These are phyloP conservation scores for Polymixis flavicincta DNA, from an alignment of 2,888 invertebrate genomes.

Conservation along the genomic window DNA sequence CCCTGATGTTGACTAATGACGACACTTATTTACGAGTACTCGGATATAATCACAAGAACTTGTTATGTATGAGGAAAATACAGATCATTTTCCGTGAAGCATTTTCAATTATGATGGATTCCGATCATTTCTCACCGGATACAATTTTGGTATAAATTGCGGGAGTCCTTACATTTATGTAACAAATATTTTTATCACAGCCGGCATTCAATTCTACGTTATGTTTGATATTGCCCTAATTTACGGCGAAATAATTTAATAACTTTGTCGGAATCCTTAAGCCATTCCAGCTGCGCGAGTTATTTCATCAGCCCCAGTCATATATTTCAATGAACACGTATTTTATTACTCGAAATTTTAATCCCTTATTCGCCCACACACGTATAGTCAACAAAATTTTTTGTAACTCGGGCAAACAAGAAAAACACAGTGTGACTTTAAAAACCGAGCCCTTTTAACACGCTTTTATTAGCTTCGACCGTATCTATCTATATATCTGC, in stretches of 20 bases:
- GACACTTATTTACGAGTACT: conserved; percentile 19
- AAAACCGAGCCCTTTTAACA: not conserved
- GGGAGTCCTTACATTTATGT: conserved; percentile 2
- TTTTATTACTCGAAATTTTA: conserved; percentile 50
- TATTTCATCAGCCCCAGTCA: conserved; percentile 43
- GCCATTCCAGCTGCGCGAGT: conserved; percentile 40
- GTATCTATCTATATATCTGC: no score
- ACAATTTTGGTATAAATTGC: conserved; percentile 26
- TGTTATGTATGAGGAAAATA: conserved; percentile 24
- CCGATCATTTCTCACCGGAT: conserved; percentile 25
- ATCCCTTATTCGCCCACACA: conserved; percentile 27
- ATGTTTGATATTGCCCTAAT: conserved; percentile 35
- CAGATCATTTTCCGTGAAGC: conserved; percentile 23
- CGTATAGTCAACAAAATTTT: conserved; percentile 5
- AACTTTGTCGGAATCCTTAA: conserved; percentile 45
- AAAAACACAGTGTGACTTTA: not conserved
- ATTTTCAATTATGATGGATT: conserved; percentile 45
- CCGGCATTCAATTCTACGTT: conserved; percentile 5
- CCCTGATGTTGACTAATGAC: conserved; percentile 12
- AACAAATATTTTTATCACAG: conserved; percentile 34
- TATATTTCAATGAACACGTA: conserved; percentile 58
- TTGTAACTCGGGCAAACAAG: not conserved
- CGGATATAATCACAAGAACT: conserved; percentile 20
- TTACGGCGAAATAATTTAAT: conserved; percentile 54
- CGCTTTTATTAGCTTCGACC: no score